Conservation (phyloP, 2,888 invertebrate species). For the Agrilus mali region DNA sequence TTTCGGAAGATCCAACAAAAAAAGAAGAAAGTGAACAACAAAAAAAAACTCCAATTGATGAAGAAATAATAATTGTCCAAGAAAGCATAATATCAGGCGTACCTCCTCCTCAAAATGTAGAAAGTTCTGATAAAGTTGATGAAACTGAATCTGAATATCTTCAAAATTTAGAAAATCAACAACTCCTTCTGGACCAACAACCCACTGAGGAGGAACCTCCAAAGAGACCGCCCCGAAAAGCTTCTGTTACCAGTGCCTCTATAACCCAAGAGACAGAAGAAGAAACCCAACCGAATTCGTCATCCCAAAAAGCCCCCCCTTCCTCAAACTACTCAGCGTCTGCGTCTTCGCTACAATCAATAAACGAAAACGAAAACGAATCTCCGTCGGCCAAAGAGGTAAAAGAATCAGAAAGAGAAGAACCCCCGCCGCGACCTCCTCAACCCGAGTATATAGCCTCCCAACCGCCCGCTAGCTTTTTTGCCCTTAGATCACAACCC, state of each 20-base stretch:
- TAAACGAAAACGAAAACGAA: too few relatives aligned
- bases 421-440: slow-evolving; percentile 29
- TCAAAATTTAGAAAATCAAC: background rate
- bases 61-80: slow-evolving; percentile 36
- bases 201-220: background rate
- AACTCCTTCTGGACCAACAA: too few relatives aligned
- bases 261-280: slow-evolving; percentile 2
- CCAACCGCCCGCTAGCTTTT: slow-evolving; percentile 32
- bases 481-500: slow-evolving; percentile 27
- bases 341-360: too few relatives aligned
- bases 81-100: slow-evolving; percentile 35
- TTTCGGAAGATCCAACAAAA: background rate
- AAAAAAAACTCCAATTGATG: slow-evolving; percentile 31
- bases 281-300: background rate
- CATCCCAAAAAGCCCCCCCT: background rate
- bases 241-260: slow-evolving; percentile 4
- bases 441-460: slow-evolving; percentile 33
- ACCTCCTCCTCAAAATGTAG: slow-evolving; percentile 34
- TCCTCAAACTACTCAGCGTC: too few relatives aligned
- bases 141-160: too few relatives aligned
- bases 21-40: slow-evolving; percentile 16
- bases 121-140: too few relatives aligned
- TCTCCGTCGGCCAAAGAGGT: background rate
- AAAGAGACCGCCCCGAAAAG: slow-evolving; percentile 7
- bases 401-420: slow-evolving; percentile 13